Conservation (phyloP, 2,888 invertebrate species). For the Latrodectus hesperus region DNA sequence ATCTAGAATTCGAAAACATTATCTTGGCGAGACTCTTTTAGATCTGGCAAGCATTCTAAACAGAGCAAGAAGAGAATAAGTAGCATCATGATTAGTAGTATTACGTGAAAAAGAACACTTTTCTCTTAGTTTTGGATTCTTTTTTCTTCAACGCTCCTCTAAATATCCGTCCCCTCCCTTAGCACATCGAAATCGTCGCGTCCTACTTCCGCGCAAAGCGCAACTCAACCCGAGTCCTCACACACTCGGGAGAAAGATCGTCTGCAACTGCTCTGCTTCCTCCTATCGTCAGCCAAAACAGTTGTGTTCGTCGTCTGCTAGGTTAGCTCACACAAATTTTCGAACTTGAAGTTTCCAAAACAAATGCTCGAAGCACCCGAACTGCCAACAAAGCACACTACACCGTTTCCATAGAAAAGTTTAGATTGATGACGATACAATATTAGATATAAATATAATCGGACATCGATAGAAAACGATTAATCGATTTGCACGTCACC, state of each 20-base stretch:
- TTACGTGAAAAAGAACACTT: conserved; percentile 19
- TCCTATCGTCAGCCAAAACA: conserved; percentile 23
- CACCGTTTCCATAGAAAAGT: background rate
- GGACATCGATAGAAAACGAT: conserved; percentile 50
- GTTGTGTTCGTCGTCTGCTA: conserved; percentile 38
- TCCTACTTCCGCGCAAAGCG: conserved; percentile 44
- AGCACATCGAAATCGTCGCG: conserved; percentile 61
- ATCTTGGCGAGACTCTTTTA: background rate
- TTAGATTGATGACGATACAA: conserved; percentile 27
- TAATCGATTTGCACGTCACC: conserved; percentile 44
- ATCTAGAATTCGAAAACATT: background rate
- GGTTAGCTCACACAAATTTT: background rate
- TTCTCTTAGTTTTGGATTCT: conserved; percentile 8
- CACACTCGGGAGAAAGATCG: conserved; percentile 57
- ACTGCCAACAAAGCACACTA: background rate
- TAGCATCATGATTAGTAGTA: conserved; percentile 40
- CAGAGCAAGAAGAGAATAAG: conserved; percentile 10
- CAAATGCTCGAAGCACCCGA: conserved; percentile 1
- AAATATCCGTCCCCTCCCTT: conserved; percentile 61
- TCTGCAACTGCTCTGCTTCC: conserved; percentile 51
- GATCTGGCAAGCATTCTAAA: background rate
- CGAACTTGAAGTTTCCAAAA: conserved; percentile 4
- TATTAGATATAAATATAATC: conserved; percentile 30
- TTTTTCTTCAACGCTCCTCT: conserved; percentile 50
- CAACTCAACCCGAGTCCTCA: conserved; percentile 59